Evolutionary conservation across 2,888 invertebrate species (phyloP), one percentile per base, ranked within the genome.

Genomic region (Cryptocheilus praepositus): DNA sequence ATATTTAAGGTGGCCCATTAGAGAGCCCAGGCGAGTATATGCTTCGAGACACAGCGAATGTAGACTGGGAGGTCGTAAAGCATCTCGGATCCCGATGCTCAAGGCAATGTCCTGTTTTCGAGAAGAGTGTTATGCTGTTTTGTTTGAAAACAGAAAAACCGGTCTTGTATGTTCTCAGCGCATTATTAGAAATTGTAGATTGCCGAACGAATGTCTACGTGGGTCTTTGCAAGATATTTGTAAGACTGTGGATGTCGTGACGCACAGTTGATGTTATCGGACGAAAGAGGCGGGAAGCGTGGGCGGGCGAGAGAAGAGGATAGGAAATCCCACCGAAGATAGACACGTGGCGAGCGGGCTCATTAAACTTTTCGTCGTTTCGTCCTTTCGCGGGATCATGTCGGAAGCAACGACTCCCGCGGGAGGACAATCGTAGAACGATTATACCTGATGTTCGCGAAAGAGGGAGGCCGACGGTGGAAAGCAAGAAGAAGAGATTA

Each of bases 331-430:
- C 67, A 60, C 58, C 64, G 65, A 58, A 51, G 61, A 58, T 67
- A 65, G 65, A 79, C 66, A 66, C 76, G 67, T 49, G 69, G 77
- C 68, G 60, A 78, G 77, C 74, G 77, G 83, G 77, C 82, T 86
- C 84, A 83, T 86, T 87, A 85, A 84, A 86, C 81, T 86, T 86
- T 87, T 87, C 83, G 83, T 83, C 85, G 84, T 86, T 85, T 83
- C 82, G 72, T 83, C 83, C 83, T 83, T 36, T 79, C 56, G 77
- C 71, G 73, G 76, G 73, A 81, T 77, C 74, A 67, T 70, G 71
- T 72, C 68, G 74, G 67, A 70, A 71, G 63, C 74, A 84, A 85
- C 78, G 79, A 68, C 83, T 83, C 86, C 79, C 83, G 28, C 59
- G 85, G 81, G 84, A 78, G 72, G 61, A 71, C 64, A 70, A 61